A percentile compares a stretch with the other conserved stretches of the same genome.
phyloP scores from a whole-genome alignment of 2,113 vertebrate genomes.

The Cyrtonyx montezumae region DNA sequence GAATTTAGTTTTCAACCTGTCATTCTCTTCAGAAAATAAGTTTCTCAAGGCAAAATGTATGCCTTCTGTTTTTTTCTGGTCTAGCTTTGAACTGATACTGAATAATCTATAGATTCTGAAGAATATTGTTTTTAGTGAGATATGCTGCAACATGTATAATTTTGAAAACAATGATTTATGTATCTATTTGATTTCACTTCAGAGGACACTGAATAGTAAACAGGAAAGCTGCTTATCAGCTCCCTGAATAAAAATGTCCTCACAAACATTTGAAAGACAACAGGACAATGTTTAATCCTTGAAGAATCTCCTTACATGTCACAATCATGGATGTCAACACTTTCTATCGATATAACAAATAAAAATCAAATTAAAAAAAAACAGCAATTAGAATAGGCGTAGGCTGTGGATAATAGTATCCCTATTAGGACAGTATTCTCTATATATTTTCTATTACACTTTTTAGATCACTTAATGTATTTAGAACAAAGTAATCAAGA shows the following conservation, averaged over 20 bases:
- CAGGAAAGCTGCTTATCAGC: neutral
- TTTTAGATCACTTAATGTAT: neutral
- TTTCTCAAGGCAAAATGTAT: neutral
- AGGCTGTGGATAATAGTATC: neutral
- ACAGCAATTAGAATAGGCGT: neutral
- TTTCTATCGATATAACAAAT: neutral
- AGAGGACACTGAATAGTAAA: neutral
- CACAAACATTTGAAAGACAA: neutral
- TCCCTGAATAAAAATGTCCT: neutral
- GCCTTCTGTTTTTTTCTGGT: neutral
- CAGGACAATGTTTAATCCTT: fast-evolving
- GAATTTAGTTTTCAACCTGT: neutral
- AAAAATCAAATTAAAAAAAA: neutral
- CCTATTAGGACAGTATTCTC: neutral
- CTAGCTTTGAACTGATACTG: neutral
- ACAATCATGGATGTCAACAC: neutral
- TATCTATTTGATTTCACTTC: neutral
- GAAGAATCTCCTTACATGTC: neutral
- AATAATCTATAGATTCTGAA: neutral
- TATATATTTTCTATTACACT: neutral
- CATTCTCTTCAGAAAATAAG: neutral
- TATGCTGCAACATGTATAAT: neutral
- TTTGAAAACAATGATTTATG: neutral
- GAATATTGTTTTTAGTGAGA: neutral
- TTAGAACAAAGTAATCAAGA: neutral